Conservation (phyloP, 1,140 invertebrate species). For the Liolophura sinensis region DNA sequence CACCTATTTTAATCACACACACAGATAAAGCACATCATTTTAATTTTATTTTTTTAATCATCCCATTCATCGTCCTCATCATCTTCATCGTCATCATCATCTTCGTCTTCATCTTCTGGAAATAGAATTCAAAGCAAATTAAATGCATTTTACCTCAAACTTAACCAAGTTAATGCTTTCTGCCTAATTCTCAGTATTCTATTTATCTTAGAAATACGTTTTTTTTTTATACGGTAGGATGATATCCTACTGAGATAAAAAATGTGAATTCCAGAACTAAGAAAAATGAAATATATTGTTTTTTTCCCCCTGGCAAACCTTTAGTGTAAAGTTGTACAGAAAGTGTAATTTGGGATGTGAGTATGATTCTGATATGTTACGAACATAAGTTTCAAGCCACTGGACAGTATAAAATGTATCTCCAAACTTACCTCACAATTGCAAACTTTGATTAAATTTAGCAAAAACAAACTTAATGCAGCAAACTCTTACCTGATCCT, state of each 20-base stretch:
- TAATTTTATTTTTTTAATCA: constrained; percentile 13
- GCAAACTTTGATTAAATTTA: background rate
- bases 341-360: background rate
- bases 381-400: background rate
- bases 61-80: constrained; percentile 32
- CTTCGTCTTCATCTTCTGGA: constrained; percentile 22
- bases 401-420: background rate
- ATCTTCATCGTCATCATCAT: constrained; percentile 25
- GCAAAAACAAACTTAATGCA: background rate
- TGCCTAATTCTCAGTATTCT: background rate
- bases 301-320: no score
- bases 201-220: no score
- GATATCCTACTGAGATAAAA: background rate
- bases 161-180: background rate
- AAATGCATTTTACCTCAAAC: background rate
- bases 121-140: constrained; percentile 3
- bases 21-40: no score
- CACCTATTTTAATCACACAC: no score
- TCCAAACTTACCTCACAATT: background rate
- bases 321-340: no score
- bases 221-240: background rate
- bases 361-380: background rate
- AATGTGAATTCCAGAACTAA: background rate
- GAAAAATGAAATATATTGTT: background rate
- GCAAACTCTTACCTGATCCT: constrained; percentile 64